These are phyloP conservation scores for Decapterus maruadsi DNA, from an alignment of 2,797 vertebrate genomes.

Conservation along the genomic window DNA sequence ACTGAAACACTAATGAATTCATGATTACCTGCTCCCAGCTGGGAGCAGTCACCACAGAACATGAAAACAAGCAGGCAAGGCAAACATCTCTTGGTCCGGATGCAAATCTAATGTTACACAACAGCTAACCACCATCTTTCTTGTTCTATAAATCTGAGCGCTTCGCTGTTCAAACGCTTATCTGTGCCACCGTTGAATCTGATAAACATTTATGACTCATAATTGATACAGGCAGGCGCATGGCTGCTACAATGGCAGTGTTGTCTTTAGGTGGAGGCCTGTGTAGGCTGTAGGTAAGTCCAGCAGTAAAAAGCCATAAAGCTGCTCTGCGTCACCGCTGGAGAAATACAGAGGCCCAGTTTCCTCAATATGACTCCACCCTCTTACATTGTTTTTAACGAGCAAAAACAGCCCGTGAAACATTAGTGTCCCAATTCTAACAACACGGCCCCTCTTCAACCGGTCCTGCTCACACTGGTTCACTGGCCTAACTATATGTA, in stretches of 20 bases:
- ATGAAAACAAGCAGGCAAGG: conserved; percentile 1
- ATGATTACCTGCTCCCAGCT: not conserved
- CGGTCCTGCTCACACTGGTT: not conserved
- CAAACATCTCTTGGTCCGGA: not conserved
- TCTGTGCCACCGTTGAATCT: not conserved
- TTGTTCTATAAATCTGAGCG: conserved; percentile 7
- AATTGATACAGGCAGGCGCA: not conserved
- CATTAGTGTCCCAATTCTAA: not conserved
- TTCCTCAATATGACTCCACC: not conserved
- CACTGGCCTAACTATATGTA: too few relatives aligned
- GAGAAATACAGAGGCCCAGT: not conserved
- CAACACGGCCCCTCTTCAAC: not conserved
- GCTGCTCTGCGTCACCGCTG: not conserved
- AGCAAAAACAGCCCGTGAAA: not conserved
- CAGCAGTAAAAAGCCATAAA: conserved; percentile 38
- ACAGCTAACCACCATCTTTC: not conserved
- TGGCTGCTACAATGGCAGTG: conserved; percentile 38
- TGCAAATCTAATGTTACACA: conserved; percentile 5
- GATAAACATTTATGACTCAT: conserved; percentile 30
- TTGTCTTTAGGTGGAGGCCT: conserved; percentile 61
- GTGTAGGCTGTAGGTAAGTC: conserved; percentile 12
- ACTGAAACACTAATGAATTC: not conserved
- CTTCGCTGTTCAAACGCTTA: conserved; percentile 20
- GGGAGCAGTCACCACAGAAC: not conserved
- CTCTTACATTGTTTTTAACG: too few relatives aligned